A percentile compares a stretch with the other conserved stretches of the same genome.
These are phyloP conservation scores for Bubo blakistoni DNA, from an alignment of 2,113 vertebrate genomes.

Conservation along the genomic window DNA sequence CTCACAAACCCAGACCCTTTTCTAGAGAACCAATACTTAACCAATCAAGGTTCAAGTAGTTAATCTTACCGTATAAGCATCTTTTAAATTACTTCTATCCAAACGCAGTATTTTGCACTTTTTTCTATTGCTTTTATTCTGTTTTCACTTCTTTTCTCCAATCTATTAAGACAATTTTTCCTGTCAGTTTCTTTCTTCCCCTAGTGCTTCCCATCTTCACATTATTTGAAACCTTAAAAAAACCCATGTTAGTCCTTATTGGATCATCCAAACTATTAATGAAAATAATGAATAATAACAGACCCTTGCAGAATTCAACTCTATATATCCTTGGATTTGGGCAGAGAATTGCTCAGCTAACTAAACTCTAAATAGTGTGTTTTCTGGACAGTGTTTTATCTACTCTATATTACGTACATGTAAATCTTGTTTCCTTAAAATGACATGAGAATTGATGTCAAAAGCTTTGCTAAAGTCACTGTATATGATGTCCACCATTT, in stretches of 20 bases:
- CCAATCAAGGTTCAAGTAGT: not conserved
- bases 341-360: not conserved
- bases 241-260: not conserved
- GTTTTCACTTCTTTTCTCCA: not conserved
- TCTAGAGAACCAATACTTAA: not conserved
- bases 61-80: accelerated
- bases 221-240: not conserved
- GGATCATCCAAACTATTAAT: not conserved
- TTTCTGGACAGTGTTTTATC: not conserved
- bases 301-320: not conserved
- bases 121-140: not conserved
- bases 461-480: not conserved
- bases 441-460: not conserved
- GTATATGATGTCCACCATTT: not conserved
- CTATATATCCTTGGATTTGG: not conserved
- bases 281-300: not conserved
- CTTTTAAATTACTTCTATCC: not conserved
- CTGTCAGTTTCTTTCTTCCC: not conserved
- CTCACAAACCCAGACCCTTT: not conserved
- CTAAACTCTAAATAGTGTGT: not conserved
- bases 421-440: not conserved
- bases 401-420: not conserved
- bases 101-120: not conserved
- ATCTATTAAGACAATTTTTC: not conserved
- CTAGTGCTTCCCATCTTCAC: not conserved